Evolutionary conservation across 2,888 invertebrate genomes (phyloP), one percentile per base, ranked within the genome.

Genomic region (Diloba caeruleocephala): DNA sequence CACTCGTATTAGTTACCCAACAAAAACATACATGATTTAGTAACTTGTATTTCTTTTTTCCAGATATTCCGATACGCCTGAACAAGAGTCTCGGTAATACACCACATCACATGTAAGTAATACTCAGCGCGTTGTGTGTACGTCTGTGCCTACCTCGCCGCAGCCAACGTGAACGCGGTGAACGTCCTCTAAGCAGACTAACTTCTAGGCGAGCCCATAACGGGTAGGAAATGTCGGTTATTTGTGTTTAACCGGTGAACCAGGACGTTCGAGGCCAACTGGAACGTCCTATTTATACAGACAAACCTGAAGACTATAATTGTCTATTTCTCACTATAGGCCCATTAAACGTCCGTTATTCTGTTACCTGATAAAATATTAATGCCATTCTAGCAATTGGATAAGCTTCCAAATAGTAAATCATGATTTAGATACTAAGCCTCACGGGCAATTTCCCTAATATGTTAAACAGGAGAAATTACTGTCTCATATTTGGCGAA

Each of bases 81-180:
- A 81, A 56, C 76, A 76, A 74, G 83, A 82, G 72, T 80, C 80
- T 66, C 81, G 76, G 80, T 82, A 85, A 80, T 79, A 79, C 56
- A 31, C 37, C 37, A 37, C 23, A 59, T 62, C 70, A 62, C 49
- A 57, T 54, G 61, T 74, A 72, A 64, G 76, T 74, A 84, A 91
- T 88, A 90, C 90, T 90, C 90, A 87, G 84, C 79, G 90, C 81
- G 89, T 88, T 88, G 88, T 90, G 88, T 61, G 49, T 43, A 55
- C 51, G 41, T 48, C 39, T 37, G 59, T 52, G 53, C 48, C 55
- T 55, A 33, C 53, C 54, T 53, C 58, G 43, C 65, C 15, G 33
- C 39, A 41, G 39, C 38, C 13, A 28, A 46, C 61, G 54, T 61
- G 54, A 61, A 21, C 14, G 12, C 33, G 10, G 8, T 6, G 14